phyloP scores from a whole-genome alignment of 2,113 vertebrate genomes.

The Zeus faber region DNA sequence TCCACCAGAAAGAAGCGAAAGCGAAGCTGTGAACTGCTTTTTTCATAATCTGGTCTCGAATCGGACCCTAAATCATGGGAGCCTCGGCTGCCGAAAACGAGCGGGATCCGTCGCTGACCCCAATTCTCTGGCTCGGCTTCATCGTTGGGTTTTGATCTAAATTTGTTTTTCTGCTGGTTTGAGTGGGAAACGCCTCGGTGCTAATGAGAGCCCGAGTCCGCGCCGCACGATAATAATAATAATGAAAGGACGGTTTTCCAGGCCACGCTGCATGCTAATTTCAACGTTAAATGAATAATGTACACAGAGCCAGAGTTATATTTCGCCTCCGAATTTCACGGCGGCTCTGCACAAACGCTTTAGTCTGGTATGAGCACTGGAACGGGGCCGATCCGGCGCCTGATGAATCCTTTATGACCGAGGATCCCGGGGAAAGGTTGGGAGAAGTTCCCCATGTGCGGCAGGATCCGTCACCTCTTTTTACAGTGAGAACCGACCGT shows the following conservation, averaged over 20 bases:
- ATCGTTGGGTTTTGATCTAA: slow-evolving; percentile 69
- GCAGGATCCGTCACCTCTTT: slow-evolving; percentile 36
- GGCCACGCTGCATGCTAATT: slow-evolving; percentile 15
- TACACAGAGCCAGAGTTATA: background rate
- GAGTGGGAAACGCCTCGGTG: slow-evolving; percentile 32
- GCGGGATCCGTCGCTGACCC: slow-evolving; percentile 41
- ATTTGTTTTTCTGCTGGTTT: slow-evolving; percentile 44
- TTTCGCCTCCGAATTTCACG: slow-evolving; percentile 14
- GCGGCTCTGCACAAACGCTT: slow-evolving; percentile 16
- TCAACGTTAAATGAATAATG: slow-evolving; percentile 8
- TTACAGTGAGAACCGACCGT: slow-evolving; percentile 48
- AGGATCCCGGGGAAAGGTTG: slow-evolving; percentile 22
- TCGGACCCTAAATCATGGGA: slow-evolving; percentile 36
- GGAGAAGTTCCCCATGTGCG: slow-evolving; percentile 19
- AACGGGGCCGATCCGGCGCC: slow-evolving; percentile 9
- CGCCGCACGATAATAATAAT: slow-evolving; percentile 11
- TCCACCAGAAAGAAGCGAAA: too few species aligned
- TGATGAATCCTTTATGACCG: slow-evolving; percentile 44
- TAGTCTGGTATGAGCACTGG: slow-evolving; percentile 15
- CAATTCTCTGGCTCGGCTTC: slow-evolving; percentile 58
- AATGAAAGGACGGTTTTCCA: slow-evolving; percentile 18
- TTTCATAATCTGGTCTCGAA: slow-evolving; percentile 38
- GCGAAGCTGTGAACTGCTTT: slow-evolving; percentile 10
- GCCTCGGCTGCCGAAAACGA: slow-evolving; percentile 31
- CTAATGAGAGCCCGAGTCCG: slow-evolving; percentile 46